Evolutionary conservation across 1,140 invertebrate species (phyloP), one percentile per base, ranked within the genome.

Genomic region (Asbolus verrucosus): DNA sequence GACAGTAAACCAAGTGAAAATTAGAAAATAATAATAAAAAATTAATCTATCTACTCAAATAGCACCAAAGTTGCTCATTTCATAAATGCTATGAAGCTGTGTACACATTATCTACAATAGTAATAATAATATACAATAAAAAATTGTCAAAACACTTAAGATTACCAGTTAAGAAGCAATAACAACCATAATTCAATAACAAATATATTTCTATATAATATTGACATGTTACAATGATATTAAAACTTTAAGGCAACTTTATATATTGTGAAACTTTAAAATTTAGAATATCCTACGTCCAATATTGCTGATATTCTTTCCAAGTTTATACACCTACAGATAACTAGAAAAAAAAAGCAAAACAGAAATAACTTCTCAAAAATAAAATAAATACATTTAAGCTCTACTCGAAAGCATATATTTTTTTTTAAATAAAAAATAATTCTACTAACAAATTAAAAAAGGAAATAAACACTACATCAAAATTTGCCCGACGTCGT

Each of bases 21-120:
- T 62, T 24, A 14, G 14, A 38, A 50, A 60, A 39, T 70, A 65
- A 39, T 36, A 38, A 54, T 27, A 46, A 68, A 63, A 38, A 50
- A 50, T 16, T 59, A 65, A 46, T 66, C 71, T 73, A 73, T 61
- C 71, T 73, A 73, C 71, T 69, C 16, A 70, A 69, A 61, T 73
- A 73, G 71, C 71, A 73, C 71, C 71, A 73, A 73, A 69, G 39
- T 69, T 72, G 71, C 71, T 73, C 71, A 59, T 66, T 33, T 72
- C 38, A 69, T 73, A 73, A 69, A 73, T 73, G 70, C 70, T 69
- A 68, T 72, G n/a, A 72, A 72, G 70, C 70, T 54, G 60, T 71
- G 63, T 72, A 65, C 66, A 65, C 65, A 21, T 63, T 66, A 65
- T 65, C 33, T 62, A 72, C 70, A 72, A 59, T 62, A 68, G 30